Evolutionary conservation across 2,113 vertebrate species (phyloP), one percentile per base, ranked within the genome.

Genomic region (Jaculus jaculus): DNA sequence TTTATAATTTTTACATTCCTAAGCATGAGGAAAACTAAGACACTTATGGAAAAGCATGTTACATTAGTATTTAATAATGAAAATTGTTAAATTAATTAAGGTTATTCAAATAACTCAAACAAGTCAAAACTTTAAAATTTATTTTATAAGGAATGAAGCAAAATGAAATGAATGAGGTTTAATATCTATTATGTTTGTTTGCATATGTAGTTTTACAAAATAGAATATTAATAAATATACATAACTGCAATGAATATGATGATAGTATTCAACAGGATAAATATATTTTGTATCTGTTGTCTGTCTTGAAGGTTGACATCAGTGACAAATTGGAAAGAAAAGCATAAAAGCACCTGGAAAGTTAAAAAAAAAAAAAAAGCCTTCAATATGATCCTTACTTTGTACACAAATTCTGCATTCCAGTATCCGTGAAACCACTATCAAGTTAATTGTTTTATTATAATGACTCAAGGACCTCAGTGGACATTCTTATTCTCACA

Each of bases 11-110:
- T 24, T 81, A 81, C 37, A 47, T 18, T 58, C 77, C 6, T 30
- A 65, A 37, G 92, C 15, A 80, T 86, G 4, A 84, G 86, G 26
- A 87, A 84, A 88, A 68, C 12, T 30, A 69, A 87, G 75, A 80
- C 4, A 60, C 47, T 47, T 93, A 24, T 82, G 26, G 68, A 37
- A 89, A 37, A 68, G 15, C 65, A 24, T 88, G 26, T 78, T 37
- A 17, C 15, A 58, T 69, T 17, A 34, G 3, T 75, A 51, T 26
- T 75, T 77, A 84, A 24, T 42, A 5, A 16, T 92, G 30, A 94
- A 84, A 73, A 74, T 84, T 65, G 61, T 20, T 89, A 30, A 92
- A 32, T 92, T 2, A 69, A 66, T 81, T 87, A 5, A 66, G 4
- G 6, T 89, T 77, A 69, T 86, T 93, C 37, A 86, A 73, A 77